These are phyloP conservation scores for Microhierax caerulescens DNA, from an alignment of 2,797 vertebrate genomes.

Conservation along the genomic window DNA sequence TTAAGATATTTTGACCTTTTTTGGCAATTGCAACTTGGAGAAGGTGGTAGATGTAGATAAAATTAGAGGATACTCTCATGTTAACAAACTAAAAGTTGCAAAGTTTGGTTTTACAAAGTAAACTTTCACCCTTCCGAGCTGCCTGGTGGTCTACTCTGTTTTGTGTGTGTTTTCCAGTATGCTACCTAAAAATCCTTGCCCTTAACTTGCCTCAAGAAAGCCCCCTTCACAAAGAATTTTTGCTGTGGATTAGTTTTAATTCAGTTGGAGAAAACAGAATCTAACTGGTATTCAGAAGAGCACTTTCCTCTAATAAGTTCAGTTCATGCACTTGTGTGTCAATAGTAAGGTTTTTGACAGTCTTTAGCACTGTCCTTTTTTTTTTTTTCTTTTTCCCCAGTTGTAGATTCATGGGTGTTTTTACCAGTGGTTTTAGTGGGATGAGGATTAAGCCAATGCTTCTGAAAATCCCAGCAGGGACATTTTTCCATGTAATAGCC, in stretches of 20 bases:
- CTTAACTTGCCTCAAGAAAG: not conserved
- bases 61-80: slow-evolving; percentile 71
- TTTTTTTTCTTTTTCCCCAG: not conserved
- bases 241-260: not conserved
- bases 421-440: not conserved
- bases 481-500: not conserved
- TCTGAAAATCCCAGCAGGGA: not conserved
- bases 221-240: not conserved
- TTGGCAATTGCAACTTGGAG: slow-evolving; percentile 53
- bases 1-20: slow-evolving; percentile 62
- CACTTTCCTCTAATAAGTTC: not conserved
- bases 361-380: not conserved
- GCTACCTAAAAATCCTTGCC: not conserved
- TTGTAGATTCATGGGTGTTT: not conserved
- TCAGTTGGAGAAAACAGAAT: not conserved
- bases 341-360: not conserved
- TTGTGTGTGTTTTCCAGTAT: not conserved
- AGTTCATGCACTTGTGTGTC: not conserved
- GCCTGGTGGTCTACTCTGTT: slow-evolving; percentile 3
- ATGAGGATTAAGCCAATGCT: not conserved
- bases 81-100: slow-evolving; percentile 65
- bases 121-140: slow-evolving; percentile 41
- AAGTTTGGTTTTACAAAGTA: slow-evolving; percentile 66
- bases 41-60: slow-evolving; percentile 62
- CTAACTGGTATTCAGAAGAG: not conserved